Percentiles rank a stretch among this genome's conserved stretches.
Conservation (phyloP, 2,888 invertebrate genomes). For the Choristoneura rosaceana region DNA sequence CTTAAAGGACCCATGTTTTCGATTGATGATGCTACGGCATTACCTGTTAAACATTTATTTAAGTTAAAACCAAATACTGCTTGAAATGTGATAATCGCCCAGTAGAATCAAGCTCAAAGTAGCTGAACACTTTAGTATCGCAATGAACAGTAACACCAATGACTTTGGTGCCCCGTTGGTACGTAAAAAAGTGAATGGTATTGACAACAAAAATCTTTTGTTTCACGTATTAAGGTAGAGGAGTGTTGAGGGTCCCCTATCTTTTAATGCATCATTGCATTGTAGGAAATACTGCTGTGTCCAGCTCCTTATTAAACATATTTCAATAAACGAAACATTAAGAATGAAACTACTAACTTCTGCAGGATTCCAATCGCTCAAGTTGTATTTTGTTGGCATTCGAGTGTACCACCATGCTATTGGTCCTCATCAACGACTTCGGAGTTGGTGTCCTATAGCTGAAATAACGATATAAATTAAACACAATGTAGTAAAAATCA, state of each 20-base stretch:
- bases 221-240: too few species aligned
- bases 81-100: background rate
- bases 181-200: too few species aligned
- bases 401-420: slow-evolving; percentile 85
- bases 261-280: too few species aligned
- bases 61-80: too few species aligned
- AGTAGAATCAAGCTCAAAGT: background rate
- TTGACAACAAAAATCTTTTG: too few species aligned
- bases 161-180: too few species aligned
- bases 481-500: background rate
- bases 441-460: slow-evolving; percentile 91
- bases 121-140: too few species aligned
- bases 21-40: slow-evolving; percentile 89
- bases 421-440: slow-evolving; percentile 95
- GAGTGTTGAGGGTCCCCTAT: too few species aligned
- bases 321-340: background rate
- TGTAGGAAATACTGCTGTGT: too few species aligned
- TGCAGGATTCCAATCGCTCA: slow-evolving; percentile 46
- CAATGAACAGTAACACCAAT: too few species aligned
- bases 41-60: slow-evolving; percentile 80
- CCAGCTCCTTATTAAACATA: too few species aligned
- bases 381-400: slow-evolving; percentile 85
- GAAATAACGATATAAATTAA: slow-evolving; percentile 44
- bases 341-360: slow-evolving; percentile 68
- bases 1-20: slow-evolving; percentile 95